Conservation (phyloP, 2,113 vertebrate species). For the Mobula hypostoma region DNA sequence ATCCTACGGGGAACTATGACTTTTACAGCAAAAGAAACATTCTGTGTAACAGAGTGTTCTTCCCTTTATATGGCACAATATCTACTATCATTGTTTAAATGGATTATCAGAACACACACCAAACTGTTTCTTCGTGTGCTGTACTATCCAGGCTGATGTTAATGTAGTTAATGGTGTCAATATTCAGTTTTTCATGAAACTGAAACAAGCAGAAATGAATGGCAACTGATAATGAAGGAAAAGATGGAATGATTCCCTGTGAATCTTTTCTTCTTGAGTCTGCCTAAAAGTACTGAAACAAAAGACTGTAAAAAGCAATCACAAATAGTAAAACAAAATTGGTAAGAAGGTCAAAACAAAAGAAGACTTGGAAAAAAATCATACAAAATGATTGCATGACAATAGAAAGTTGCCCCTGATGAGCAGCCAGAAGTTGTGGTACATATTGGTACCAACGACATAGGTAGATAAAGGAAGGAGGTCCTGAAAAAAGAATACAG, state of each 20-base stretch:
- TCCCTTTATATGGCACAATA: background rate
- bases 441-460: too few species aligned
- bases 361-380: background rate
- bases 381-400: background rate
- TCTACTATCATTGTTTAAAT: background rate
- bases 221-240: background rate
- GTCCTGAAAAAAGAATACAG: too few species aligned
- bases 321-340: background rate
- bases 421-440: too few species aligned
- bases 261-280: background rate
- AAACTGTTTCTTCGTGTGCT: background rate
- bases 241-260: background rate
- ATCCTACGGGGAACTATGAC: too few species aligned
- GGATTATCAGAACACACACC: background rate
- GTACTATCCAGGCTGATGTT: background rate
- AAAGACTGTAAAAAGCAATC: background rate
- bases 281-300: background rate
- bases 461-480: too few species aligned
- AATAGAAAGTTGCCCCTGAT: background rate
- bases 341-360: background rate
- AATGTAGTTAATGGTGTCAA: background rate
- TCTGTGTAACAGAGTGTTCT: background rate
- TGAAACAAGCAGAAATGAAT: background rate
- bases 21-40: background rate
- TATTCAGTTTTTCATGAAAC: background rate